Conservation (phyloP, 2,113 vertebrate species). For the Halichoeres trimaculatus region DNA sequence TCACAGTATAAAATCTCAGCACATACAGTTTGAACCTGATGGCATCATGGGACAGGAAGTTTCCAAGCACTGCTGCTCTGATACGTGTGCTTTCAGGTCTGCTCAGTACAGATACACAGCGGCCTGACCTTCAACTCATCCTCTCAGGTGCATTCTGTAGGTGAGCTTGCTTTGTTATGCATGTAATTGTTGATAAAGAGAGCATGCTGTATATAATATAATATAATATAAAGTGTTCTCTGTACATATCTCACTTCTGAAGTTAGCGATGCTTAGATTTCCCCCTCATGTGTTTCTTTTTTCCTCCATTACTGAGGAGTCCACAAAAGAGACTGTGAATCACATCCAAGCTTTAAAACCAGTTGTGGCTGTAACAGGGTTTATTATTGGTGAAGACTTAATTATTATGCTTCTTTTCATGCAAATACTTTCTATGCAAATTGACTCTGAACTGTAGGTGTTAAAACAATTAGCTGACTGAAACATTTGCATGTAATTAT, state of each 20-base stretch:
- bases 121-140: background rate
- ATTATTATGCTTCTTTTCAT: background rate
- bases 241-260: too few species aligned
- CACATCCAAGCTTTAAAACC: too few species aligned
- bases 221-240: too few species aligned
- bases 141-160: background rate
- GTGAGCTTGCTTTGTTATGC: background rate
- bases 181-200: background rate
- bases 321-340: too few species aligned
- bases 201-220: too few species aligned
- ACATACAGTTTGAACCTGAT: constrained; percentile 1
- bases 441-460: constrained; percentile 6
- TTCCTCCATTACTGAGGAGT: too few species aligned
- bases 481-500: constrained; percentile 5
- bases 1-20: constrained; percentile 1
- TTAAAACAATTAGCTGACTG: constrained; percentile 28
- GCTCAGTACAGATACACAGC: background rate
- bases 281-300: too few species aligned
- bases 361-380: too few species aligned
- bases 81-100: background rate
- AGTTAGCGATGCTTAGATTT: too few species aligned
- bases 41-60: background rate
- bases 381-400: too few species aligned
- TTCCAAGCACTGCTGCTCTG: background rate
- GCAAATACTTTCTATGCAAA: constrained; percentile 17